phyloP scores from a whole-genome alignment of 2,888 invertebrate species.

The Temnothorax unifasciatus region DNA sequence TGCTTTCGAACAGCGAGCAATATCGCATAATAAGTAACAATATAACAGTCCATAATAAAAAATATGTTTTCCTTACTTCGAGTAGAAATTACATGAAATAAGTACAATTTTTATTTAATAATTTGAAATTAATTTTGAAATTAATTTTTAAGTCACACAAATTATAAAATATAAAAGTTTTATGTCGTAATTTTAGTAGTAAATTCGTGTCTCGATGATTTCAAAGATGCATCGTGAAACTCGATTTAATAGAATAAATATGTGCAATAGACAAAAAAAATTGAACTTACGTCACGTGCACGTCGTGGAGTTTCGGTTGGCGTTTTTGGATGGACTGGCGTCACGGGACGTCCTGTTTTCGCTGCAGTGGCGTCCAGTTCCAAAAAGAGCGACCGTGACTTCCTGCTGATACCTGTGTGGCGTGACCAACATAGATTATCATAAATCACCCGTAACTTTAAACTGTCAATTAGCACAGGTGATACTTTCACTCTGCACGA shows the following conservation, averaged over 20 bases:
- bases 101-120: not conserved
- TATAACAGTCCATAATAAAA: not conserved
- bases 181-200: not conserved
- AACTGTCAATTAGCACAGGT: conserved; percentile 40
- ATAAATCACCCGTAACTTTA: conserved; percentile 36
- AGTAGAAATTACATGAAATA: conserved; percentile 3
- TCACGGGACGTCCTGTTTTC: conserved; percentile 89
- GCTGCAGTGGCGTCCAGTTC: conserved; percentile 93
- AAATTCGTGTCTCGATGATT: conserved; percentile 7
- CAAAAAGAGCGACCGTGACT: conserved; percentile 94
- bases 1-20: not conserved
- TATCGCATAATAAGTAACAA: not conserved
- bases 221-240: not conserved
- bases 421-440: conserved; percentile 32
- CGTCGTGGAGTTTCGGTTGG: conserved; percentile 88
- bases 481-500: not conserved
- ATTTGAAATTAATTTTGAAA: not conserved
- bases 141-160: conserved; percentile 1
- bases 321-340: conserved; percentile 88
- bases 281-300: conserved; percentile 87
- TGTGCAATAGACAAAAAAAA: not conserved
- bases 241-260: not conserved
- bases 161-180: not conserved
- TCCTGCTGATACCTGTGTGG: conserved; percentile 92
- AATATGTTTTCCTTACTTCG: not conserved